Conservation (phyloP, 1,140 invertebrate genomes). For the Papilio helenus region DNA sequence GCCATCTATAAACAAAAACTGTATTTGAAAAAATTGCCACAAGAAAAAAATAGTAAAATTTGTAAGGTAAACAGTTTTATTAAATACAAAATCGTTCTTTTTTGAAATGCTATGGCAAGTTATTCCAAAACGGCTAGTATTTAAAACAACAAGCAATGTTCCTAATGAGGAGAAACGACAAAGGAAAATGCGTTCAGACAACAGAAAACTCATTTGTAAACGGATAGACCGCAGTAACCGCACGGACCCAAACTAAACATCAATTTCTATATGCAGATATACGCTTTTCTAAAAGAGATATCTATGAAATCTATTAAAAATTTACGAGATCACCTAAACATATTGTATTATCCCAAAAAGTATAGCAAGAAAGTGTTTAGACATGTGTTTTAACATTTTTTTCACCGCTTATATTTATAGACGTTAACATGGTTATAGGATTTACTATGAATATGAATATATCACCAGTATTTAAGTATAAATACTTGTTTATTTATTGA, state of each 20-base stretch:
- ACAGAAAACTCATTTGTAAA: slow-evolving; percentile 20
- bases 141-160: neutral
- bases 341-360: too few relatives aligned
- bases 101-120: neutral
- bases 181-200: neutral
- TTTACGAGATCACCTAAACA: too few relatives aligned
- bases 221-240: neutral
- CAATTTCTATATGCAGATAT: slow-evolving; percentile 2
- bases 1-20: slow-evolving; percentile 46
- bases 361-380: too few relatives aligned
- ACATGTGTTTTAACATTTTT: too few relatives aligned
- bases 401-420: too few relatives aligned
- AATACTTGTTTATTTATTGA: too few relatives aligned
- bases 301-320: neutral
- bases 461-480: too few relatives aligned
- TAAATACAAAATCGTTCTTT: neutral
- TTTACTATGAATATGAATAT: too few relatives aligned
- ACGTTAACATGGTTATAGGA: too few relatives aligned
- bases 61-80: neutral
- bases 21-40: neutral
- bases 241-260: neutral
- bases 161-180: slow-evolving; percentile 17
- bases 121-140: neutral
- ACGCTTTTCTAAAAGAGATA: neutral
- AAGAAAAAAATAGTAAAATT: neutral